Conservation (phyloP, 2,888 invertebrate genomes). For the Nephrotoma flavescens region DNA sequence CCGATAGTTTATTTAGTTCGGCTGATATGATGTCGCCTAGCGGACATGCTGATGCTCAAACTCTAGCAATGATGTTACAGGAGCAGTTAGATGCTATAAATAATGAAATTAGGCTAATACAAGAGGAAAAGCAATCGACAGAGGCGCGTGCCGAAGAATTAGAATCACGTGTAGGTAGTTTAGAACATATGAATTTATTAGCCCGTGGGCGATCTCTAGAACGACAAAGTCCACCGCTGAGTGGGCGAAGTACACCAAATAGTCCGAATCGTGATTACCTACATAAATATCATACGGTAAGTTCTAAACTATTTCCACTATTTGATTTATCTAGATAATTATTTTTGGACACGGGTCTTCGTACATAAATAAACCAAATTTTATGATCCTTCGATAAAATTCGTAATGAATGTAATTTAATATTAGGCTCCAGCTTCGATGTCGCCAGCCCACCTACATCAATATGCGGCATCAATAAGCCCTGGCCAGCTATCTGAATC, state of each 20-base stretch:
- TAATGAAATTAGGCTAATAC: conserved; percentile 81
- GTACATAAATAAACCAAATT: neutral
- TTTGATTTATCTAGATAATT: neutral
- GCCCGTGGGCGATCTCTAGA: conserved; percentile 55
- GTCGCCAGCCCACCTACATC: conserved; percentile 75
- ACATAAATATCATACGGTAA: conserved; percentile 94
- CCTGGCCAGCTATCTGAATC: conserved; percentile 55
- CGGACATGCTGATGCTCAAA: conserved; percentile 85
- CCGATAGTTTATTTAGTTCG: conserved; percentile 60
- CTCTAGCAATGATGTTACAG: conserved; percentile 95
- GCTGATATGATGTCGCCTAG: conserved; percentile 57
- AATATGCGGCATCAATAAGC: conserved; percentile 48
- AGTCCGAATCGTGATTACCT: conserved; percentile 70
- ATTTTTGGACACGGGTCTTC: neutral
- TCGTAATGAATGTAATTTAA: neutral
- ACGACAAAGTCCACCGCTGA: conserved; percentile 67
- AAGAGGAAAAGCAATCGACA: conserved; percentile 94
- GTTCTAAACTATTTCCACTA: conserved; percentile 22
- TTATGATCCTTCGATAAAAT: neutral
- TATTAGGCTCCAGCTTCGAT: conserved; percentile 76
- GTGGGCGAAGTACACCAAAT: conserved; percentile 79
- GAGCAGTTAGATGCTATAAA: conserved; percentile 99
- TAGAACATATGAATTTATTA: conserved; percentile 84
- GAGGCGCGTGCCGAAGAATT: conserved; percentile 95
- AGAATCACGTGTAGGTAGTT: conserved; percentile 86